A percentile compares a stretch with the other conserved stretches of the same genome.
Conservation (phyloP, 37 sponge, comb jelly and placozoan genomes). For the Mnemiopsis leidyi region DNA sequence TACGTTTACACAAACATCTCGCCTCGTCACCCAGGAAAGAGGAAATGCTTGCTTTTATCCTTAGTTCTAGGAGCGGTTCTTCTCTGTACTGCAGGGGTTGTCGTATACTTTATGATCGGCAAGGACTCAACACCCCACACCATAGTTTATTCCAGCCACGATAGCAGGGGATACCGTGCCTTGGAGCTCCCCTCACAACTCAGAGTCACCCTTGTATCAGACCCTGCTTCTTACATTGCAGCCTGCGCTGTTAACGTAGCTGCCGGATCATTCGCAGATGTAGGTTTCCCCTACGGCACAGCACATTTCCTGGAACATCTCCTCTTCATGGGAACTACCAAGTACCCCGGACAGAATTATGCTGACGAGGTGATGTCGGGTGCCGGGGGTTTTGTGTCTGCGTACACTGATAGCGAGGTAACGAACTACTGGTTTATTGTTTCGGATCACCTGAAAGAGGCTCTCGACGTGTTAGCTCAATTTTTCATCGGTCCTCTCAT, state of each 20-base stretch:
- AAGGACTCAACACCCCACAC: background rate
- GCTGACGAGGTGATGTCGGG: background rate
- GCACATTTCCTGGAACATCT: slow-evolving; percentile 32
- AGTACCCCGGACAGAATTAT: slow-evolving; percentile 18
- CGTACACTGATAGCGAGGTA: slow-evolving; percentile 17
- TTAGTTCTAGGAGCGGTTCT: background rate
- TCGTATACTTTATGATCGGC: background rate
- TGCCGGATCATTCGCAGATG: background rate
- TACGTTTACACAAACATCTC: background rate
- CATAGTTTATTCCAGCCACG: background rate
- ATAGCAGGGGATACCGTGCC: background rate
- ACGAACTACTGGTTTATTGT: background rate
- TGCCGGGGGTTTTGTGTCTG: background rate
- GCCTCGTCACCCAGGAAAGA: background rate
- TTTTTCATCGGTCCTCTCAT: slow-evolving; percentile 89
- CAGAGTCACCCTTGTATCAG: background rate
- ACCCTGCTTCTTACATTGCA: background rate
- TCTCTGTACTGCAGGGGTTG: background rate
- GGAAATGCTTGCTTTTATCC: background rate
- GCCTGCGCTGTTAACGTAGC: slow-evolving; percentile 8
- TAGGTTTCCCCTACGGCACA: background rate
- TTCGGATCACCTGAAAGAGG: background rate
- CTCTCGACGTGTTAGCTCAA: slow-evolving; percentile 71
- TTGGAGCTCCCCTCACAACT: background rate
- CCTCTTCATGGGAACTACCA: slow-evolving; percentile 35